A percentile compares a stretch with the other conserved stretches of the same genome.
These are phyloP conservation scores for Radopholus similis DNA, from an alignment of 1,140 invertebrate species.

Conservation along the genomic window DNA sequence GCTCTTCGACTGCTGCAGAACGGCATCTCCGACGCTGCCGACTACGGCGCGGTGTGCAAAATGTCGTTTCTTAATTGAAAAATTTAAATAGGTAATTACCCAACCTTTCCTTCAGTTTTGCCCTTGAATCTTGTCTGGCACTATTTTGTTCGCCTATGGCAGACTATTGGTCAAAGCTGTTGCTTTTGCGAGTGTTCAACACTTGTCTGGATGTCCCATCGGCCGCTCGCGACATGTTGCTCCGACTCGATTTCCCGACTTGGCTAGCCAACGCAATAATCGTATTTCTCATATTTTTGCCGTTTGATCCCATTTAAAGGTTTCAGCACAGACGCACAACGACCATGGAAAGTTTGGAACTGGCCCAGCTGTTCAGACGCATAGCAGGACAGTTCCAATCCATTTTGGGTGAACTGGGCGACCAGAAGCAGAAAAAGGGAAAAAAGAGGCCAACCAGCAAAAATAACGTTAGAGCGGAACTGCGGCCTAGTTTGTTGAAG, in stretches of 20 bases:
- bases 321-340: slow-evolving; percentile 10
- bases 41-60: slow-evolving; percentile 45
- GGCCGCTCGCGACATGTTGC: slow-evolving; percentile 18
- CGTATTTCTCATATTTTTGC: neutral
- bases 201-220: slow-evolving; percentile 12
- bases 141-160: slow-evolving; percentile 21
- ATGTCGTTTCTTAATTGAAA: slow-evolving; percentile 17
- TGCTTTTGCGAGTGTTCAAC: slow-evolving; percentile 12
- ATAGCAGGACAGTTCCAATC: too few species aligned
- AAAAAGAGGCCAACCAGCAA: too few species aligned
- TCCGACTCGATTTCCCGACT: slow-evolving; percentile 11
- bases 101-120: slow-evolving; percentile 10
- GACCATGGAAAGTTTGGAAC: slow-evolving; percentile 6
- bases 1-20: slow-evolving; percentile 37
- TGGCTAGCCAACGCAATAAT: slow-evolving; percentile 24
- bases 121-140: slow-evolving; percentile 13
- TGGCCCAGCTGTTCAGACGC: neutral
- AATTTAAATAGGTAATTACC: neutral
- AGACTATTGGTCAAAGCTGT: slow-evolving; percentile 18
- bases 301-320: neutral
- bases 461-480: too few species aligned
- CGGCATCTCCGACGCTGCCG: slow-evolving; percentile 42
- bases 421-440: too few species aligned
- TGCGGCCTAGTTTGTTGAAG: too few species aligned
- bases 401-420: too few species aligned